These are phyloP conservation scores for Porites australiensis DNA, from an alignment of 64 coral and sea anemone species.

Conservation along the genomic window DNA sequence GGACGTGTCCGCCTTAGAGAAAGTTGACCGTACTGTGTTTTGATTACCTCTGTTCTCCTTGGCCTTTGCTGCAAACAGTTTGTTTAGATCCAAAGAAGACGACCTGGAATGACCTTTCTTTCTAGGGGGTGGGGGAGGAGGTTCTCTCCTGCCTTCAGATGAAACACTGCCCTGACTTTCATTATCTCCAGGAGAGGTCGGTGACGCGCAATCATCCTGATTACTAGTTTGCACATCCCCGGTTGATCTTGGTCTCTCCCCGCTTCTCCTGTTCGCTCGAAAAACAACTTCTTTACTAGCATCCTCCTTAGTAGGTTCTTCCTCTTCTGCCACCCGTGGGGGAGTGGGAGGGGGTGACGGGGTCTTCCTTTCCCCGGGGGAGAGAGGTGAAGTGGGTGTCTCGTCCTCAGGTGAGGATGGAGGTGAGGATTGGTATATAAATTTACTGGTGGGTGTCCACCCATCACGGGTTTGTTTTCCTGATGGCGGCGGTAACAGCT, in stretches of 20 bases:
- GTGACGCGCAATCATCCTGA: constrained; percentile 59
- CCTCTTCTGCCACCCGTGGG: background rate
- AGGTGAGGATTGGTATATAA: constrained; percentile 36
- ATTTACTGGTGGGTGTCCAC: constrained; percentile 80
- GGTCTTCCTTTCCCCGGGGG: constrained; percentile 35
- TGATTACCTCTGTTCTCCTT: constrained; percentile 70
- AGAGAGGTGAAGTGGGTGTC: constrained; percentile 56
- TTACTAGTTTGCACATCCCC: constrained; percentile 81
- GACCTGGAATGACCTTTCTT: constrained; percentile 97
- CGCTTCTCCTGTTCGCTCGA: constrained; percentile 53
- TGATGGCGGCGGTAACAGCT: constrained; percentile 87
- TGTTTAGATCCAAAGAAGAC: constrained; percentile 96
- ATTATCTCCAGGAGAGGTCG: constrained; percentile 50
- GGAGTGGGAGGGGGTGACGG: constrained; percentile 54
- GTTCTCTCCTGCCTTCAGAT: constrained; percentile 73
- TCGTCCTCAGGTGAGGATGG: constrained; percentile 29
- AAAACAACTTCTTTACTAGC: constrained; percentile 4
- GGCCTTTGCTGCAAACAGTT: constrained; percentile 91
- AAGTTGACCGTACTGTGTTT: no score
- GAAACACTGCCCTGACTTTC: constrained; percentile 57
- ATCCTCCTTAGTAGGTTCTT: background rate
- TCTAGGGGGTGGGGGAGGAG: constrained; percentile 92
- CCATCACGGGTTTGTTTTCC: constrained; percentile 82
- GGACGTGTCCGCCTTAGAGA: no score
- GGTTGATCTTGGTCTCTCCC: constrained; percentile 83